phyloP scores from a whole-genome alignment of 2,888 invertebrate species.

The Amphimallon solstitiale region DNA sequence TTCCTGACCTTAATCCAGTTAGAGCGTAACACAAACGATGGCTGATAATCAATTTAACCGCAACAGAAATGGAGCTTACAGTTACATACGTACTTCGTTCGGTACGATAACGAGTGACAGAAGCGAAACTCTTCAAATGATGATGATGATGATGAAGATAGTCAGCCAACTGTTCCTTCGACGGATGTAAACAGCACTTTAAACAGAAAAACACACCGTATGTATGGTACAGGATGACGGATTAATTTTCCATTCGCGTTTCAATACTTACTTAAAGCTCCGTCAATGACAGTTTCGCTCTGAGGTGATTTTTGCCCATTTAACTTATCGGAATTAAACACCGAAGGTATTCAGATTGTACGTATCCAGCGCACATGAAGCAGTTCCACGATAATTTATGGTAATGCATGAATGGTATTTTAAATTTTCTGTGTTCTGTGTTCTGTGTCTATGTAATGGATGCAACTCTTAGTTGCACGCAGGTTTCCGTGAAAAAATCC shows the following conservation, averaged over 20 bases:
- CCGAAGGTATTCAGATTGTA: neutral
- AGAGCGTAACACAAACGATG: neutral
- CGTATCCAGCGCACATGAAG: neutral
- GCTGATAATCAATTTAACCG: conserved; percentile 10
- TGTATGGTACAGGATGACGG: too few relatives aligned
- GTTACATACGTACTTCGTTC: neutral
- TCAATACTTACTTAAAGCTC: too few relatives aligned
- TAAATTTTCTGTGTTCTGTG: neutral
- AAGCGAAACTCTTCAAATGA: neutral
- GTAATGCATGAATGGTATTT: conserved; percentile 6
- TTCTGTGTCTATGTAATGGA: neutral
- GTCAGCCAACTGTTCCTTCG: neutral
- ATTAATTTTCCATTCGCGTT: too few relatives aligned
- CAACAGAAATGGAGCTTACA: conserved; percentile 1
- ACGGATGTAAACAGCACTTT: too few relatives aligned
- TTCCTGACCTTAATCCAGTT: conserved; percentile 17
- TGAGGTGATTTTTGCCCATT: too few relatives aligned
- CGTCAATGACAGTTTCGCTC: too few relatives aligned
- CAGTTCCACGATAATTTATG: neutral
- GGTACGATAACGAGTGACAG: conserved; percentile 1
- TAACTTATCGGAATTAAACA: neutral
- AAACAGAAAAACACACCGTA: too few relatives aligned
- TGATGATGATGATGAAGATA: conserved; percentile 6
- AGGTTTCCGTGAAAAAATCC: conserved; percentile 12
- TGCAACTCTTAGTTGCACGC: neutral